phyloP scores from a whole-genome alignment of 2,888 invertebrate genomes.

The Hemistola chrysoprasaria region DNA sequence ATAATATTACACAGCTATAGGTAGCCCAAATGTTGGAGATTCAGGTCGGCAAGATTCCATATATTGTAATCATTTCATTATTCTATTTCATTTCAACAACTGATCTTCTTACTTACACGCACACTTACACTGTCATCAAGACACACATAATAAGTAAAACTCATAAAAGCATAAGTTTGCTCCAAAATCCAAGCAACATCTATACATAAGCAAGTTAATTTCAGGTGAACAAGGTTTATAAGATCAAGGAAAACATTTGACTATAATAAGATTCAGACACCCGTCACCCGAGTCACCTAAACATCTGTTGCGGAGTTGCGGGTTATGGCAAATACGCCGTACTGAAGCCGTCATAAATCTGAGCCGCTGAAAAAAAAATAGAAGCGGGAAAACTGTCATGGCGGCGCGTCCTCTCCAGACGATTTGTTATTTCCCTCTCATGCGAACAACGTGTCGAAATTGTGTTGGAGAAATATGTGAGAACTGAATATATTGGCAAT shows the following conservation, averaged over 20 bases:
- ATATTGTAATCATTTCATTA: too few relatives aligned
- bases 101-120: too few relatives aligned
- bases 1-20: too few relatives aligned
- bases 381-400: slow-evolving; percentile 48
- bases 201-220: too few relatives aligned
- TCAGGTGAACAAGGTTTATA: too few relatives aligned
- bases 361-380: slow-evolving; percentile 39
- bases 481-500: slow-evolving; percentile 31
- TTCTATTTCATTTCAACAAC: too few relatives aligned
- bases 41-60: too few relatives aligned
- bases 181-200: too few relatives aligned
- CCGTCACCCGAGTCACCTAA: slow-evolving; percentile 32
- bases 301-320: slow-evolving; percentile 52
- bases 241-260: slow-evolving; percentile 27
- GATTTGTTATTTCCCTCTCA: slow-evolving; percentile 48
- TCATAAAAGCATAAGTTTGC: too few relatives aligned
- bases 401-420: slow-evolving; percentile 33
- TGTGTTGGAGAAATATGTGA: slow-evolving; percentile 29
- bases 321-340: slow-evolving; percentile 41
- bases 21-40: too few relatives aligned
- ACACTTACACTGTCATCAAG: too few relatives aligned
- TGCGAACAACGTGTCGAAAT: slow-evolving; percentile 33
- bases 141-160: too few relatives aligned
- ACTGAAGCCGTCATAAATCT: slow-evolving; percentile 54
- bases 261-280: slow-evolving; percentile 27